Evolutionary conservation across 2,888 invertebrate genomes (phyloP).

Genomic region (Lycia hirtaria): DNA sequence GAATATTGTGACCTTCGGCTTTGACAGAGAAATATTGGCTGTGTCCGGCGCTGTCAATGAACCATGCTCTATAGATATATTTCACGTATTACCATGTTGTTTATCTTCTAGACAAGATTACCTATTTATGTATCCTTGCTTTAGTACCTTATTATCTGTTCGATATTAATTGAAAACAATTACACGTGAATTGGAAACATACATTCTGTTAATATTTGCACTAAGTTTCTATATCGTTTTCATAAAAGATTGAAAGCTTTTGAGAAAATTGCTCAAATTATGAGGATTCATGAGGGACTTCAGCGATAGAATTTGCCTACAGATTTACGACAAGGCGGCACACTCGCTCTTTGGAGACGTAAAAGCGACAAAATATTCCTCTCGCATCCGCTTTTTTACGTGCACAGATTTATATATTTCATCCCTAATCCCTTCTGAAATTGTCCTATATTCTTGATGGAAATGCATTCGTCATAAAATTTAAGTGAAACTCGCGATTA

Average conservation of each 20-base stretch:
- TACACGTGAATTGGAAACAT: neutral
- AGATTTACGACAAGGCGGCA: constrained; percentile 37
- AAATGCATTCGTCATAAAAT: constrained; percentile 53
- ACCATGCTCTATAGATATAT: constrained; percentile 4
- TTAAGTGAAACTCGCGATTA: constrained; percentile 13
- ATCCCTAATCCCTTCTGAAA: constrained; percentile 51
- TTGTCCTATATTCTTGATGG: constrained; percentile 50
- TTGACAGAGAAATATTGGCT: constrained; percentile 40
- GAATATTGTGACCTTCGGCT: constrained; percentile 41
- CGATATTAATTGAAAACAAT: neutral
- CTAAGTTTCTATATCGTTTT: neutral
- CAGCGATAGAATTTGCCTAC: constrained; percentile 42
- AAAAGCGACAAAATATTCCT: constrained; percentile 55
- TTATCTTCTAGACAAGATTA: constrained; percentile 8
- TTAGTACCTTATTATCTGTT: no score
- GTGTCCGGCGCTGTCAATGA: constrained; percentile 33
- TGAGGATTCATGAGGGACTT: constrained; percentile 8
- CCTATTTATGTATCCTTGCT: neutral
- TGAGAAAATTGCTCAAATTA: constrained; percentile 13
- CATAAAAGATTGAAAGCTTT: neutral
- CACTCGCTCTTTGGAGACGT: constrained; percentile 28
- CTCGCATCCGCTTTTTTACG: constrained; percentile 56
- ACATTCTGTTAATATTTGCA: no score
- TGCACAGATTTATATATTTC: constrained; percentile 60
- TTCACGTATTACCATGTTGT: constrained; percentile 8